phyloP scores from a whole-genome alignment of 1,140 invertebrate genomes.

The Aphelinus atriplicis region DNA sequence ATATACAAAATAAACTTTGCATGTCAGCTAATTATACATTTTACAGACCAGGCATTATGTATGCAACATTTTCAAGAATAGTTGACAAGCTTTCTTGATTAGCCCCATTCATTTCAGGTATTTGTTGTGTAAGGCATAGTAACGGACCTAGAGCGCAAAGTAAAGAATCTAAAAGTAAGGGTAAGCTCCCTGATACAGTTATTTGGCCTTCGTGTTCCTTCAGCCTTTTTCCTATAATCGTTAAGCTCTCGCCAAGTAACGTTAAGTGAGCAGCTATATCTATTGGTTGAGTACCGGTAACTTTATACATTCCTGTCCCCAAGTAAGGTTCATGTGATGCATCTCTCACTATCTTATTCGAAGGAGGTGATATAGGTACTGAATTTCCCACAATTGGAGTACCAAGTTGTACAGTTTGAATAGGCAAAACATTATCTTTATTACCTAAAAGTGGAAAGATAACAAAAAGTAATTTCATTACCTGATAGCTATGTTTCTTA shows the following conservation, averaged over 20 bases:
- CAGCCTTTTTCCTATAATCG: constrained; percentile 90
- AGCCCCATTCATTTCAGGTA: constrained; percentile 81
- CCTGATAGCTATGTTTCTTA: no score
- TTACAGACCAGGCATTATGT: constrained; percentile 95
- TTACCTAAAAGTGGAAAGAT: background rate
- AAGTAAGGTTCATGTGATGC: constrained; percentile 53
- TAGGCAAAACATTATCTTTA: constrained; percentile 45
- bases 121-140: constrained; percentile 85
- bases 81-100: constrained; percentile 75
- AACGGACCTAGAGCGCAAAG: constrained; percentile 92
- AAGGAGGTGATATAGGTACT: constrained; percentile 63
- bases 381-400: constrained; percentile 62
- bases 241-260: constrained; percentile 90
- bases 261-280: constrained; percentile 94
- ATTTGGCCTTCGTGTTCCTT: constrained; percentile 96
- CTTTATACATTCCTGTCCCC: constrained; percentile 70
- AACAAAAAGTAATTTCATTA: no score
- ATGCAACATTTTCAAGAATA: constrained; percentile 94
- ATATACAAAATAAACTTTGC: constrained; percentile 28
- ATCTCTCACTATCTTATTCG: constrained; percentile 58
- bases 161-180: constrained; percentile 92
- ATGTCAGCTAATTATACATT: constrained; percentile 22
- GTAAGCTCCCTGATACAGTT: constrained; percentile 92
- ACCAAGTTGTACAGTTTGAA: constrained; percentile 63
- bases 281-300: constrained; percentile 82